Base-by-base conservation (phyloP, 2,888 invertebrate genomes). In the Eubasilissa splendida region DNA sequence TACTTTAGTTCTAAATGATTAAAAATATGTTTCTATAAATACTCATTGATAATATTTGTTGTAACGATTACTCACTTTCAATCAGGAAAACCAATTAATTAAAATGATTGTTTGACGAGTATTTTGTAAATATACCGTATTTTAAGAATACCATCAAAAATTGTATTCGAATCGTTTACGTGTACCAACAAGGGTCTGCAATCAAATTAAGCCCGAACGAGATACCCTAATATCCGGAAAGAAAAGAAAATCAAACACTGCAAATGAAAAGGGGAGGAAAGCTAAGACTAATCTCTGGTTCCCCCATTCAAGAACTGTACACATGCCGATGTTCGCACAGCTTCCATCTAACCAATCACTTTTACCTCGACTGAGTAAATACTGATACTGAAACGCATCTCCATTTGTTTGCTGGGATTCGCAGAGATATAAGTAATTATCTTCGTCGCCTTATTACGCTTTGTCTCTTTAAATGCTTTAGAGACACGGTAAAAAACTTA, bases 361-460 rank as follows among this genome's bases (percentile, higher is more conserved):
- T 70, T 63, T 68, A 76, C 60, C 60, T 80, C 52, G 71, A 42
- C 80, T 80, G 80, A 22, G 77, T 68, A 80, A 80, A 80, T 74
- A 80, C 77, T 77, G 80, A 80, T 80, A 80, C 77, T 33, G 66
- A 14, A 31, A 71, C 54, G 54, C 71, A 71, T 53, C 66, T 50
- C 66, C 9, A 33, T 31, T 50, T 52, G 71, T 54, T 71, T 54
- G 54, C 14, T 12, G 9, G 31, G 71, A 71, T 71, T 53, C 53
- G 11, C 11, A 11, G 58, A 58, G 58, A 58, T 58, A 58, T 9
- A 58, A 58, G 58, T 58, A 58, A 58, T 58, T 58, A 58, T 58
- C n/a, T n/a, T 8, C 2, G n/a, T 58, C 22, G 22, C 22, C 22
- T 22, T 22, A 22, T 1, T 2, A 4, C 4, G 11, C 58, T 58